Evolutionary conservation across 2,113 vertebrate species (phyloP).

Genomic region (Platichthys stellatus): DNA sequence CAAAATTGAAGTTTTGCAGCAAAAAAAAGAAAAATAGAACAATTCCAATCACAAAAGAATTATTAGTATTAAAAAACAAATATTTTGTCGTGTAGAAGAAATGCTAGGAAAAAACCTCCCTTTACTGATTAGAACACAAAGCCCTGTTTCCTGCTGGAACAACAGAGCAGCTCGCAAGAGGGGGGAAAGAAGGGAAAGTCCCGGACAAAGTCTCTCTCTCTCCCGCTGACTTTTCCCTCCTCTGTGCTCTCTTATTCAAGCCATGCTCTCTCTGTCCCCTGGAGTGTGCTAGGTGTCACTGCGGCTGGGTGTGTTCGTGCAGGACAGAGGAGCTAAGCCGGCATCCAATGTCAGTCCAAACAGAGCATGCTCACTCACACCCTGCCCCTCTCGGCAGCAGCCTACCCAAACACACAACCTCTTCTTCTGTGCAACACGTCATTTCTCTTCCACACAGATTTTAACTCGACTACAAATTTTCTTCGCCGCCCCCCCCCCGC

Average conservation of each 20-base stretch:
- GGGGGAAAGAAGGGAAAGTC: constrained; percentile 56
- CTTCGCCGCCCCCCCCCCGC: not conserved
- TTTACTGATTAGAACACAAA: not conserved
- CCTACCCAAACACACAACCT: constrained; percentile 26
- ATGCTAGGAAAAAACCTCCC: not conserved
- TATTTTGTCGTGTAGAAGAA: not conserved
- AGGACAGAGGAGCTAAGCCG: constrained; percentile 30
- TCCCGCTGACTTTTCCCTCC: not conserved
- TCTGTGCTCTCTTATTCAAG: constrained; percentile 8
- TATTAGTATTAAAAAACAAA: not conserved
- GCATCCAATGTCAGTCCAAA: constrained; percentile 63
- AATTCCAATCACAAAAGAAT: not conserved
- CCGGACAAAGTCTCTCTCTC: constrained; percentile 43
- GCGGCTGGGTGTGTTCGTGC: constrained; percentile 58
- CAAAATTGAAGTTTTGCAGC: constrained; percentile 16
- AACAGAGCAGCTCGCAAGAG: not conserved
- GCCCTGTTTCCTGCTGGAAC: constrained; percentile 11
- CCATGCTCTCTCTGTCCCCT: constrained; percentile 48
- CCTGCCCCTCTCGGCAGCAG: constrained; percentile 20
- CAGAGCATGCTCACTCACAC: constrained; percentile 59
- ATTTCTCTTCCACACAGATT: constrained; percentile 7
- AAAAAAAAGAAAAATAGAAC: not conserved
- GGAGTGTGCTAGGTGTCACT: constrained; percentile 59
- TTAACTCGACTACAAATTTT: not conserved
- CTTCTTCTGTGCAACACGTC: constrained; percentile 5